A percentile compares a stretch with the other conserved stretches of the same genome.
phyloP scores from a whole-genome alignment of 2,797 vertebrate species.

The Rhabdophis nuchalis region DNA sequence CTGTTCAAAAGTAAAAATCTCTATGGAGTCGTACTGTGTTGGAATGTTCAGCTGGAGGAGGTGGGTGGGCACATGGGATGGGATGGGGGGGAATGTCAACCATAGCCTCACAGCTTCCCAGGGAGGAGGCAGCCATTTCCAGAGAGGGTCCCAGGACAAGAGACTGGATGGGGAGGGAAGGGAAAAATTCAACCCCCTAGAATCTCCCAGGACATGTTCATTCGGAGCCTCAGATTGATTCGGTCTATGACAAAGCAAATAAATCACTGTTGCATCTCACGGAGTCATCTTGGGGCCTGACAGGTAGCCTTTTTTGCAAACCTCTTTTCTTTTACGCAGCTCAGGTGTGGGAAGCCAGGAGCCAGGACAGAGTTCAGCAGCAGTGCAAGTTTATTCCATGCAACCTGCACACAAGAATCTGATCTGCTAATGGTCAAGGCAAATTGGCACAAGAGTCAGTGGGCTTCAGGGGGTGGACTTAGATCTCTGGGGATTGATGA shows the following conservation, averaged over 20 bases:
- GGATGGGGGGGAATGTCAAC: background rate
- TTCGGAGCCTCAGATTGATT: background rate
- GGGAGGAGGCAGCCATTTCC: background rate
- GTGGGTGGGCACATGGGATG: background rate
- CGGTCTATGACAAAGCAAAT: background rate
- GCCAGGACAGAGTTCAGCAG: background rate
- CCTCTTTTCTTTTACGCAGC: background rate
- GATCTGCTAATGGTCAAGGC: background rate
- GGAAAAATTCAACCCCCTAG: background rate
- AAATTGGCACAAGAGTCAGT: background rate
- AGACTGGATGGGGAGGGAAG: background rate
- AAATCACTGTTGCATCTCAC: background rate
- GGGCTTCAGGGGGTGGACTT: background rate
- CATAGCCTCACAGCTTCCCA: background rate
- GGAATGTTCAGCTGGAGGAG: background rate
- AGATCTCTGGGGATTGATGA: background rate
- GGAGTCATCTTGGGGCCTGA: background rate
- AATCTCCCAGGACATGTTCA: background rate
- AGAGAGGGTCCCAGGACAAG: background rate
- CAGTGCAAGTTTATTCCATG: background rate
- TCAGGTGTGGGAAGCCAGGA: background rate
- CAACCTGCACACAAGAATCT: background rate
- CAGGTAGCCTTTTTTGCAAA: background rate
- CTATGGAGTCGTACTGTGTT: background rate
- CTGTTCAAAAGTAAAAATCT: background rate